Evolutionary conservation across 2,113 vertebrate genomes (phyloP), one percentile per base, ranked within the genome.

Genomic region (Leptodactylus fuscus): DNA sequence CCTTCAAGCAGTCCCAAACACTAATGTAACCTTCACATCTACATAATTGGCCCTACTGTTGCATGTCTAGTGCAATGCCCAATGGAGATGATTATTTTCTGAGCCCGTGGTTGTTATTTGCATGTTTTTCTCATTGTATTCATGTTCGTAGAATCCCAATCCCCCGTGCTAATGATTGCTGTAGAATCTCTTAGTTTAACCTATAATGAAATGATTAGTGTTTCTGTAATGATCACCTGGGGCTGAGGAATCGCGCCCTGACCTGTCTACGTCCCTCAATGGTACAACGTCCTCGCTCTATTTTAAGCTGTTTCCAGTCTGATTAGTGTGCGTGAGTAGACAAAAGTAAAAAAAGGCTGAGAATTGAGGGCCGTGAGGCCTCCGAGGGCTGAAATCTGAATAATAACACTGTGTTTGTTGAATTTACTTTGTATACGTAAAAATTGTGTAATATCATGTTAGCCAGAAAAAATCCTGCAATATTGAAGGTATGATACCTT

Each of bases 201-300:
- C 51, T 80, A 15, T 80, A 58, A 80, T 80, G 34, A 41, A 29
- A 38, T 80, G 36, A 80, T 80, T 80, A 38, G 46, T 29, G 46
- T 76, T 49, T 51, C 44, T 76, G 5, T 60, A 80, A 60, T 80
- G 22, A 80, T 60, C 77, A 80, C 51, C 34, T 36, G 29, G 22
- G 77, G 18, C 49, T n/a, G 20, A 41, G 9, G 36, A n/a, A 41
- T 71, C 69, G 22, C 10, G 69, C 20, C 69, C 69, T 71, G 18
- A 71, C 69, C 69, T 71, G 20, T 71, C 69, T 71, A 41, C 3
- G 10, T 70, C 67, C 67, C 69, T 41, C 11, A 36, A 71, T 41
- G 2, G 36, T 41, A 41, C 1, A n/a, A n/a, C 16, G 16, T 6
- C 69, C 6, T 71, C 69, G 12, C 18, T 71, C 32, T 32, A 16